Base-by-base conservation (phyloP, 2,113 vertebrate genomes). In the Pyxicephalus adspersus region DNA sequence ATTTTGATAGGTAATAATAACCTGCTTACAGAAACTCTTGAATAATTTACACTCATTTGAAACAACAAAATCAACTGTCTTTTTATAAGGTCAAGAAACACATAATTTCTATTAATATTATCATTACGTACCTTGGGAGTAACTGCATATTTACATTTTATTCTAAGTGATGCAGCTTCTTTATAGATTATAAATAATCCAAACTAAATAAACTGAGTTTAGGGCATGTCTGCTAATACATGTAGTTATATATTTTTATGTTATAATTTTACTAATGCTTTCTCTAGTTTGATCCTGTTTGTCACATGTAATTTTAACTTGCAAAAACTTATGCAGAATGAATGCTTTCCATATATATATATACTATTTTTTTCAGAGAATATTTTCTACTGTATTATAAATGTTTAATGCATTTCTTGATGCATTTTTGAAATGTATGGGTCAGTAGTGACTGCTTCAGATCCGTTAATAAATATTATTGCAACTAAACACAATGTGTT, bases 41-140 rank as follows among this genome's bases (percentile, higher is more conserved):
- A 90, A 89, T 90, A 86, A 90, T 91, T 91, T 84, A 89, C 87
- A 71, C 74, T 85, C 87, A 86, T 88, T 90, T 90, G 34, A 52
- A 89, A 84, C 20, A 87, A 85, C 64, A 87, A 86, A 90, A 86
- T 87, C 79, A 89, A 84, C 84, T 85, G 15, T 83, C 29, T 85
- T 87, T 89, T 89, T 85, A 84, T 86, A 89, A 91, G 83, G 83
- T 88, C 82, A 88, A 60, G 64, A 86, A 84, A 72, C 28, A 87
- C 83, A 87, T 83, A 83, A 76, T 20, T 89, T 45, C n/a, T 81
- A 82, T 89, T 89, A 89, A 89, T 90, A 89, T 89, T 85, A 83
- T 57, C 81, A 72, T 73, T 80, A 58, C 29, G 61, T 64, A 26
- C 55, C 51, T 85, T 85, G 68, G 31, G 81, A 85, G 22, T 28